These are phyloP conservation scores for Cryptus armator DNA, from an alignment of 2,888 invertebrate species.

Conservation along the genomic window DNA sequence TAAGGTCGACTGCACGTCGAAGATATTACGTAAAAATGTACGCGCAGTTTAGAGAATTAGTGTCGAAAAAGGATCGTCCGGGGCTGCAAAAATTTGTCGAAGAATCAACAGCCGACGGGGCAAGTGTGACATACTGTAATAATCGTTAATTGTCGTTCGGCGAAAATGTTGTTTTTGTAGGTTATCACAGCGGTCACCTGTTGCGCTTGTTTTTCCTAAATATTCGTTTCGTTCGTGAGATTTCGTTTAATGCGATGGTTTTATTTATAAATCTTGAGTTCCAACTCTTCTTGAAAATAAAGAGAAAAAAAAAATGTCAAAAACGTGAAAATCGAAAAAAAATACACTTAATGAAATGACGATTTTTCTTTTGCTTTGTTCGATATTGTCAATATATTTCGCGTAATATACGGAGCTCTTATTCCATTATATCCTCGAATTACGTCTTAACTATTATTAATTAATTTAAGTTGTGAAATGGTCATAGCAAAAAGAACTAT, in stretches of 20 bases:
- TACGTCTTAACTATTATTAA: too few species aligned
- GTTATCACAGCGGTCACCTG: conserved; percentile 3
- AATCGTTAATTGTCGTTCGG: background rate
- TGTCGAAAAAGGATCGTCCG: conserved; percentile 66
- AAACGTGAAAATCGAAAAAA: too few species aligned
- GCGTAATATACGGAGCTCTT: too few species aligned
- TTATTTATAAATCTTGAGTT: background rate
- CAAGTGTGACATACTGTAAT: conserved; percentile 17
- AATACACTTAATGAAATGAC: too few species aligned
- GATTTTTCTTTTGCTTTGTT: too few species aligned
- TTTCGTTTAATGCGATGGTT: background rate
- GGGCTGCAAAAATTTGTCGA: conserved; percentile 71
- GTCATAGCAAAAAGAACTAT: too few species aligned
- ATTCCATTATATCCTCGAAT: too few species aligned
- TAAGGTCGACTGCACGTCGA: background rate
- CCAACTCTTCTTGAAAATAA: too few species aligned
- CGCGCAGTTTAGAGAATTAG: conserved; percentile 54
- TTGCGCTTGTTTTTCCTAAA: background rate
- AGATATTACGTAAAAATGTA: conserved; percentile 48
- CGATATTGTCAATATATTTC: too few species aligned
- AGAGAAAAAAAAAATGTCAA: too few species aligned
- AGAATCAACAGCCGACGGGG: conserved; percentile 61
- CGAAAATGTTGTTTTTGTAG: conserved; percentile 7
- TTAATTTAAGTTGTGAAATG: too few species aligned
- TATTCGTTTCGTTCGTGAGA: background rate